Evolutionary conservation across 2,113 vertebrate species (phyloP).

Genomic region (Saccopteryx leptura): DNA sequence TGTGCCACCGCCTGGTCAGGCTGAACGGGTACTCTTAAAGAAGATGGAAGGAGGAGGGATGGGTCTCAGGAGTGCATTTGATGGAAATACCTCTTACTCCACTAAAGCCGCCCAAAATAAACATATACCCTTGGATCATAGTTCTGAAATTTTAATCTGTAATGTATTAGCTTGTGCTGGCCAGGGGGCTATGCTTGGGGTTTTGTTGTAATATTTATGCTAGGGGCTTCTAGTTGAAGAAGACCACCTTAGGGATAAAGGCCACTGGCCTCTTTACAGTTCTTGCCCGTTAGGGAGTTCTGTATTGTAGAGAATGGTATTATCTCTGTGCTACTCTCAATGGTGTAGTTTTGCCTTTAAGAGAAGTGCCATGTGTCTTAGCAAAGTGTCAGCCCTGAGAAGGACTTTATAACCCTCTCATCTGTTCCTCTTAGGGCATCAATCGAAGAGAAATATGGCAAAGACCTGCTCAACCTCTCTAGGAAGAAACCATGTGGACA

Average conservation of each 20-base stretch:
- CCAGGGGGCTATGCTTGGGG: background rate
- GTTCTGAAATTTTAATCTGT: background rate
- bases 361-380: background rate
- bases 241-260: background rate
- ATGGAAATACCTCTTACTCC: background rate
- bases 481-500: slow-evolving; percentile 97
- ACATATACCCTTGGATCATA: background rate
- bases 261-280: background rate
- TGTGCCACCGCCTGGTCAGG: background rate
- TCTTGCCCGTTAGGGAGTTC: background rate
- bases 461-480: slow-evolving; percentile 94
- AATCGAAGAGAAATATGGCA: slow-evolving; percentile 97
- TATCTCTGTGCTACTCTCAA: background rate
- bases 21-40: background rate
- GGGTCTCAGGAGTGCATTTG: background rate
- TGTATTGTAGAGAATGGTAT: background rate
- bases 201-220: background rate
- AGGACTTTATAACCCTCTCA: slow-evolving; percentile 18
- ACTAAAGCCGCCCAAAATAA: background rate
- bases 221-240: background rate
- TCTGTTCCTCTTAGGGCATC: slow-evolving; percentile 90
- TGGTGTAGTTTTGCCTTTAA: background rate
- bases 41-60: background rate
- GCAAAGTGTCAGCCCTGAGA: background rate
- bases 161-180: background rate